Percentiles rank a stretch among this genome's conserved stretches.
Evolutionary conservation across 2,888 invertebrate genomes (phyloP).

Genomic region (Pachycephus smyrnensis): DNA sequence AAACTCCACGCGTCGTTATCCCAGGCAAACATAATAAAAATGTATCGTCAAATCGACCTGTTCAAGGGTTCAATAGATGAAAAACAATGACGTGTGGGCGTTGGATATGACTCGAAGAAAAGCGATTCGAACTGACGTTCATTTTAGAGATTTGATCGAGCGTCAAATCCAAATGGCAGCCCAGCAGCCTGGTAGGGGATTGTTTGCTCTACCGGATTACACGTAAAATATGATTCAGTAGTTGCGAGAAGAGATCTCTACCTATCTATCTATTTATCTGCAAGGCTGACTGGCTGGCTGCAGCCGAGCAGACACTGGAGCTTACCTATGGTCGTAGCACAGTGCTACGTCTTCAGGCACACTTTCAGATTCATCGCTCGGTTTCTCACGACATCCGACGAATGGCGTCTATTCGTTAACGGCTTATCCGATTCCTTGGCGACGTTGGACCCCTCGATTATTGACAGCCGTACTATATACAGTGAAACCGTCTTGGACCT

Average conservation of each 20-base stretch:
- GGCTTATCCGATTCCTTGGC: neutral
- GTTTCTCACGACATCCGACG: neutral
- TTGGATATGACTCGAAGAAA: neutral
- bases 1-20: slow-evolving; percentile 42
- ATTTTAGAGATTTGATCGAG: slow-evolving; percentile 18
- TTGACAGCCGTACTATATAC: neutral
- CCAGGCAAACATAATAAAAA: neutral
- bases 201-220: neutral
- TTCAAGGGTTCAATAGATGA: neutral
- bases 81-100: neutral
- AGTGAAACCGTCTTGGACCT: neutral
- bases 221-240: neutral
- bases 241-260: neutral
- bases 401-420: neutral
- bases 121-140: neutral
- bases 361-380: neutral
- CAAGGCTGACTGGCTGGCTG: neutral
- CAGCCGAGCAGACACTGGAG: neutral
- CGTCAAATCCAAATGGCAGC: slow-evolving; percentile 15
- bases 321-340: neutral
- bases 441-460: neutral
- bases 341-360: neutral
- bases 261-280: neutral
- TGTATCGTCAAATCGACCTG: neutral
- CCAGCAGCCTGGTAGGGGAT: neutral